These are phyloP conservation scores for Lordiphosa collinella DNA, from an alignment of 1,140 invertebrate genomes.

Conservation along the genomic window DNA sequence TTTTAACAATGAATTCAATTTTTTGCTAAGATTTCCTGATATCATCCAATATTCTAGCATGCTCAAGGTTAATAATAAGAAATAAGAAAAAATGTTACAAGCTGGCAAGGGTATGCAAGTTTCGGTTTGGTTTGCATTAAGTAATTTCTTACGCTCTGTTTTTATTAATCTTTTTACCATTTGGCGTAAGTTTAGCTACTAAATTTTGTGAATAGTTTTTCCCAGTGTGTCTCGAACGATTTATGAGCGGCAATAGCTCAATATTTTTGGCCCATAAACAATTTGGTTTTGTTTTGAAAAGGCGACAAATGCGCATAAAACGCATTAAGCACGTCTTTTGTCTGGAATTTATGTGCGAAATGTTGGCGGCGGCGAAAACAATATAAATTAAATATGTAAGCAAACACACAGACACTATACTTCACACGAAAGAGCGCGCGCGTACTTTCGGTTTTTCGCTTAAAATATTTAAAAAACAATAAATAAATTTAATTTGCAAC, in stretches of 20 bases:
- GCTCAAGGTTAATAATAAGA: too few relatives aligned
- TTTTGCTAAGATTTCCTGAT: too few relatives aligned
- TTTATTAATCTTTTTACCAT: slow-evolving; percentile 22
- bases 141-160: not conserved
- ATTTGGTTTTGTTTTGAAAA: slow-evolving; percentile 44
- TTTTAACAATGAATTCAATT: too few relatives aligned
- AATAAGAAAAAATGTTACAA: too few relatives aligned
- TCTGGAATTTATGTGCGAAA: slow-evolving; percentile 65
- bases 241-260: slow-evolving; percentile 60
- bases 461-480: slow-evolving; percentile 25
- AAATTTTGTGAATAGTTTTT: not conserved
- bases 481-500: slow-evolving; percentile 63
- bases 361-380: not conserved
- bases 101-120: too few relatives aligned
- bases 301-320: slow-evolving; percentile 50
- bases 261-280: slow-evolving; percentile 50
- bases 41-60: too few relatives aligned
- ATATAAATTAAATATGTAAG: slow-evolving; percentile 9
- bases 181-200: not conserved
- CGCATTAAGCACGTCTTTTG: slow-evolving; percentile 60
- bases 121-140: too few relatives aligned
- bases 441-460: slow-evolving; percentile 27
- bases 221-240: slow-evolving; percentile 13
- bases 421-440: slow-evolving; percentile 5
- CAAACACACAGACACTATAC: not conserved